A percentile compares a stretch with the other conserved stretches of the same genome.
phyloP scores from a whole-genome alignment of 2,797 vertebrate species.

The Tokudaia tokunoshimensis region DNA sequence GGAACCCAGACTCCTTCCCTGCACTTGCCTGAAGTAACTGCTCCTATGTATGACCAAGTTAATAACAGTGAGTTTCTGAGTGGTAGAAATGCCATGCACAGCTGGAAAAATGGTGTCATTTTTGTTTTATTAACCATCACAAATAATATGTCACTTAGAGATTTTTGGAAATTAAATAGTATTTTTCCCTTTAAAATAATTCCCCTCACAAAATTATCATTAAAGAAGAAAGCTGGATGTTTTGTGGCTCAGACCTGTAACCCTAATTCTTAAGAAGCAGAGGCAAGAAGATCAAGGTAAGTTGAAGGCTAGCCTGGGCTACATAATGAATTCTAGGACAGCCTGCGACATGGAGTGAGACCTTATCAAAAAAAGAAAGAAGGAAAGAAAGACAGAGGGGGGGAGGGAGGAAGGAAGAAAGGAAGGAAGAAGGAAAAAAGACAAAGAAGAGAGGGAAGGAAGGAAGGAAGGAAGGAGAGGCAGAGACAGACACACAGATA shows the following conservation, averaged over 20 bases:
- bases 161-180: conserved; percentile 43
- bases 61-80: neutral
- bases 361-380: neutral
- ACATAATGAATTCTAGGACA: neutral
- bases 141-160: neutral
- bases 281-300: neutral
- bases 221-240: neutral
- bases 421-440: too few species aligned
- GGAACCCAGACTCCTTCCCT: conserved; percentile 5
- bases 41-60: neutral
- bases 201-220: neutral
- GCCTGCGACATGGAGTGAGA: neutral
- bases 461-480: fast-evolving
- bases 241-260: neutral
- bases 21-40: neutral
- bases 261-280: too few species aligned
- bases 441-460: fast-evolving
- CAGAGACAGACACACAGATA: fast-evolving
- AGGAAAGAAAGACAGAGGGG: too few species aligned
- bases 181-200: conserved; percentile 7
- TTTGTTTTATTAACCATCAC: conserved; percentile 19
- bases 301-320: neutral
- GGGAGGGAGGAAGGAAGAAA: too few species aligned
- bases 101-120: conserved; percentile 1
- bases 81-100: neutral